Evolutionary conservation across 2,113 vertebrate species (phyloP), one percentile per base, ranked within the genome.

Genomic region (Lipotes vexillifer): DNA sequence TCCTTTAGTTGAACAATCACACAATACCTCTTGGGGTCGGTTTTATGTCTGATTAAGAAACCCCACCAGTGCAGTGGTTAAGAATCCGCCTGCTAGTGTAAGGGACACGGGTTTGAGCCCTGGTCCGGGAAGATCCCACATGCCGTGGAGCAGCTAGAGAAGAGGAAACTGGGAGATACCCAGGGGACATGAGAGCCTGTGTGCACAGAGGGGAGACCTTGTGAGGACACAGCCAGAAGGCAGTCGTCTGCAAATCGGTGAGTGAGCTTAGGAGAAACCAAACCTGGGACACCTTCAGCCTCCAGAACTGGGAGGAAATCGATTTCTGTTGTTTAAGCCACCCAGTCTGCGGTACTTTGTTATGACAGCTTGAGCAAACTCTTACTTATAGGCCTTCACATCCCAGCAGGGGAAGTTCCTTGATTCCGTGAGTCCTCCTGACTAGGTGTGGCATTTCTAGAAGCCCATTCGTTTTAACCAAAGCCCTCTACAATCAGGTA

Each of bases 331-430:
- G 23, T 46, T 23, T 1, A 9, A 6, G n/a, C 52, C 10, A 1
- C 46, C 21, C 2, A 0, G 15, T 14, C 15, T 52, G 7, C 57
- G 31, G 41, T 29, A 1, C 1, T 78, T 55, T 14, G 15, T 46
- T 31, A 8, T 0, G 20, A 49, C 49, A 75, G 31, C 80, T n/a
- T 23, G 25, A 21, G 55, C 44, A 18, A 33, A 27, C 27, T 31
- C 46, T 75, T 20, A 1, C 10, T 36, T 36, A 0, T 15, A 23
- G 29, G 68, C 29, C 49, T 33, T 71, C 31, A 11, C 0, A 25
- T 29, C 59, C 33, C 29, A 36, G 14, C 15, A 4, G 0, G n/a
- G 1, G 14, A 61, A 20, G 27, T 4, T 8, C 17, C 20, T 5
- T 23, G 20, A 36, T 38, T 90, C 36, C 2, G 14, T 20, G 25